Percentiles rank a stretch among this genome's conserved stretches.
phyloP scores from a whole-genome alignment of 2,888 invertebrate species.

The Pharmacophagus antenor region DNA sequence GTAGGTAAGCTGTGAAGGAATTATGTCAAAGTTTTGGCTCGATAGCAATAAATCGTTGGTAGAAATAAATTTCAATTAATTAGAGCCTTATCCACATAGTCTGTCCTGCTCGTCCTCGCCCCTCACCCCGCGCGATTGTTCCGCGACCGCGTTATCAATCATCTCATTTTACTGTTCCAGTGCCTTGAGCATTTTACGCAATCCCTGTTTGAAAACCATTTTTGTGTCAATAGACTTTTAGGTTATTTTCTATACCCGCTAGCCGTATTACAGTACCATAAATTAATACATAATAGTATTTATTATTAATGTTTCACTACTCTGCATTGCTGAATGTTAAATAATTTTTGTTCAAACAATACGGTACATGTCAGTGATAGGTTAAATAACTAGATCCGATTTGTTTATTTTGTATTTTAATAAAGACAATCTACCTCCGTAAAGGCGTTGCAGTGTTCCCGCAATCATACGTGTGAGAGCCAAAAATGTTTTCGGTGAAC shows the following conservation, averaged over 20 bases:
- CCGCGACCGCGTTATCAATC: constrained; percentile 71
- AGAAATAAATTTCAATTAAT: background rate
- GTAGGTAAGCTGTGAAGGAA: background rate
- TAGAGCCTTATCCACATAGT: constrained; percentile 44
- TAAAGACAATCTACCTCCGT: too few species aligned
- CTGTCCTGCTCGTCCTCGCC: constrained; percentile 46
- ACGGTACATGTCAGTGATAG: too few species aligned
- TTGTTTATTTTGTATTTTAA: too few species aligned
- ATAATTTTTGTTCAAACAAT: too few species aligned
- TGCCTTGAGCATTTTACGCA: constrained; percentile 60
- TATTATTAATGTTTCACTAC: too few species aligned
- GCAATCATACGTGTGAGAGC: too few species aligned
- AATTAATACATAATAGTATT: too few species aligned
- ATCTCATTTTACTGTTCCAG: constrained; percentile 63
- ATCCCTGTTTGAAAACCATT: constrained; percentile 39
- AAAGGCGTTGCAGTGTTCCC: too few species aligned
- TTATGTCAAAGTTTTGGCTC: background rate
- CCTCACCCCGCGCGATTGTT: constrained; percentile 54
- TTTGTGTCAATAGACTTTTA: constrained; percentile 37
- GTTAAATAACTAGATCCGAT: too few species aligned
- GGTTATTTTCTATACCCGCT: constrained; percentile 31
- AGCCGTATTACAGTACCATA: too few species aligned
- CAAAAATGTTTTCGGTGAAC: too few species aligned
- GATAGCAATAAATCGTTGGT: background rate
- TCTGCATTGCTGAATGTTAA: too few species aligned